Base-by-base conservation (phyloP, 1,140 invertebrate genomes). In the Colletes gigas region DNA sequence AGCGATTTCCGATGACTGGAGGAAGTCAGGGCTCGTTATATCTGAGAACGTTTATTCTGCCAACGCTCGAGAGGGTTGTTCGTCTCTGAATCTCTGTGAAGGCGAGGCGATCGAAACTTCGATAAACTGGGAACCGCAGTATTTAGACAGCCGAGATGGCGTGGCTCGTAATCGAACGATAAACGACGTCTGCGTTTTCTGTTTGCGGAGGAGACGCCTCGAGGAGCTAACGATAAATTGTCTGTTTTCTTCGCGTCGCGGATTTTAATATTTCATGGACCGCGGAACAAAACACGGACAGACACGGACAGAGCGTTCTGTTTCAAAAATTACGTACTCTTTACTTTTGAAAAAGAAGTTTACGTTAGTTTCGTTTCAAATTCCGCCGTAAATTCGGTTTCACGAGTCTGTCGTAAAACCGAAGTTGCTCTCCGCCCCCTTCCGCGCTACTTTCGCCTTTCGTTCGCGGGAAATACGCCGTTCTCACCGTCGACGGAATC, bases 111-210 rank as follows among this genome's bases (percentile, higher is more conserved):
- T 62, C 30, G 60, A 62, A 62, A 62, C 12, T 62, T 62, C 30
- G 60, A 62, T 62, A 39, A 62, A 62, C 60, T 10, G 21, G 2
- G 15, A 15, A 60, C 30, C 60, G 60, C 30, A 21, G 60, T 62
- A 39, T 62, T 62, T 62, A 62, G 60, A 62, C 60, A 62, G 30
- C 30, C 21, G 60, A 30, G 60, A 14, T 4, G 44, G 9, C 44
- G 44, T 47, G 44, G 44, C 6, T 47, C 44, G 44, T 47, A 47
- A 47, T 47, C 44, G 30, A 4, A 62, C 60, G 30, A 62, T 39
- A 62, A 62, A 62, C 60, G 60, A 39, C 14, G 60, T 62, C 60
- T 62, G 60, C 21, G 60, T 62, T 62, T 62, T 62, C 60, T 39
- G 19, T 62, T 62, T 39, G 60, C 21, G 60, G 12, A n/a, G 1